Evolutionary conservation across 2,113 vertebrate species (phyloP).

Genomic region (Platysternon megacephalum): DNA sequence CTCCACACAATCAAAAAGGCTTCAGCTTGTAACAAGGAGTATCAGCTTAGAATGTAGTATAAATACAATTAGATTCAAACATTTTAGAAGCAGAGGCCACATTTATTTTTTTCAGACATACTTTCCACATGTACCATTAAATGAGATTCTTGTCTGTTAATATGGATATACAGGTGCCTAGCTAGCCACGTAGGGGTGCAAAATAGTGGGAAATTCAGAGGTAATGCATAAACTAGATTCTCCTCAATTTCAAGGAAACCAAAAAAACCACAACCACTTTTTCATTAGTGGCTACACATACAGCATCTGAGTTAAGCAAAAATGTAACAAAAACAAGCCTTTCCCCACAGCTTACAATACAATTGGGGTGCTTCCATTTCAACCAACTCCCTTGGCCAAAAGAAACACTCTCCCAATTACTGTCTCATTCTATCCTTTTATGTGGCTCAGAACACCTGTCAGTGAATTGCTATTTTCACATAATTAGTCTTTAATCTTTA

Average conservation of each 20-base stretch:
- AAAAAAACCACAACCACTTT: not conserved
- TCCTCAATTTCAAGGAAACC: not conserved
- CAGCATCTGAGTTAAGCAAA: not conserved
- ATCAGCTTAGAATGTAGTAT: constrained; percentile 10
- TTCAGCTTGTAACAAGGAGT: not conserved
- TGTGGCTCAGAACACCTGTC: not conserved
- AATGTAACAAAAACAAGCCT: not conserved
- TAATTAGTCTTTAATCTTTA: constrained; percentile 18
- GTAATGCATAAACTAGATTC: not conserved
- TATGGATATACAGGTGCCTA: not conserved
- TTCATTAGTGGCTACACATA: accelerated
- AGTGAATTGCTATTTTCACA: not conserved
- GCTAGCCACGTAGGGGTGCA: not conserved
- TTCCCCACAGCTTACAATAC: not conserved
- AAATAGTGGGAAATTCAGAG: not conserved
- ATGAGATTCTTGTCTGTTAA: not conserved
- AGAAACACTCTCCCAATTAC: not conserved
- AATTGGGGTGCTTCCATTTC: not conserved
- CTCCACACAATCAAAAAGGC: not conserved
- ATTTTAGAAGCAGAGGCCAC: not conserved
- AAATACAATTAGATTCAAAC: not conserved
- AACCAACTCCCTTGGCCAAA: not conserved
- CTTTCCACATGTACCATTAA: not conserved
- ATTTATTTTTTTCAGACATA: accelerated
- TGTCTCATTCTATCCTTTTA: not conserved